Evolutionary conservation across 2,797 vertebrate species (phyloP), one percentile per base, ranked within the genome.

Genomic region (Sparidentex hasta): DNA sequence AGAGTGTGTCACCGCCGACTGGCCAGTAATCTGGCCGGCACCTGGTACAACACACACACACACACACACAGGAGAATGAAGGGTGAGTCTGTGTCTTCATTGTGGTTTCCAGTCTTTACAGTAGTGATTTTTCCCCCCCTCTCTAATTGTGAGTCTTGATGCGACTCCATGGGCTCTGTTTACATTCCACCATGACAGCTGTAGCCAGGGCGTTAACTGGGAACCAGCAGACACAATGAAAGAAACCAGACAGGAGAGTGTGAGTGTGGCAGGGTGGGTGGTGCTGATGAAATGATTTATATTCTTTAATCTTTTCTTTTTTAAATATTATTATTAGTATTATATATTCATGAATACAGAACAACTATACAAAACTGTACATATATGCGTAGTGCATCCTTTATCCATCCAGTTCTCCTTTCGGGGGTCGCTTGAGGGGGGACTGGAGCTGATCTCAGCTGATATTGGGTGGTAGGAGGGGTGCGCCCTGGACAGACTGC

Each of bases 1-100:
- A 62, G 74, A 74, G 78, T 82, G 86, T 88, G 85, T 91, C 90
- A 90, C 72, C 27, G 8, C 69, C 11, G 72, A 82, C 77, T 75
- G 81, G 82, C 74, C 83, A 79, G 77, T 83, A 80, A 86, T 83
- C 78, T 81, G 74, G 74, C 64, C 46, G 20, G 83, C 89, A 87
- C 83, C 86, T 83, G 71, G 75, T 64, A 43, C 63, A 52, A 65
- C 62, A 71, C 46, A 78, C 25, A 71, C 46, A 78, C 33, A 33
- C 33, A 33, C 33, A 33, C 33, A 33, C 25, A 71, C 71, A 79
- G 38, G 5, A 83, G 21, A 67, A 75, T 74, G 71, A 78, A 75
- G 46, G 59, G 56, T 11, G 25, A 57, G 76, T 67, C 56, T 80
- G 62, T 71, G 69, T 69, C 74, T 77, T 64, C 61, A 27, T 38